A percentile compares a stretch with the other conserved stretches of the same genome.
Evolutionary conservation across 2,113 vertebrate species (phyloP).

Genomic region (Nycticorax nycticorax): DNA sequence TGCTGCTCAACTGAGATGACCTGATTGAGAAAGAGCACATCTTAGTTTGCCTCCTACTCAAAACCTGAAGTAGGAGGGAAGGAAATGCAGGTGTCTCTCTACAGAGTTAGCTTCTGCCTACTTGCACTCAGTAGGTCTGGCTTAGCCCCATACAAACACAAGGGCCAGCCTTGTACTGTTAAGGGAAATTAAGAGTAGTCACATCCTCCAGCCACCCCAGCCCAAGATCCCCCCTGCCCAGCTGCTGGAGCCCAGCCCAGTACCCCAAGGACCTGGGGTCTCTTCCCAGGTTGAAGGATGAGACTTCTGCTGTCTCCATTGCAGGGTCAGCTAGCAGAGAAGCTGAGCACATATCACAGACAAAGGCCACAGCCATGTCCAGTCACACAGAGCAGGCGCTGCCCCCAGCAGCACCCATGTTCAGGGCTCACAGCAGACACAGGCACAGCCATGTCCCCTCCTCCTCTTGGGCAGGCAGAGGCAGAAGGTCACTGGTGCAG

Average conservation of each 20-base stretch:
- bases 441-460: neutral
- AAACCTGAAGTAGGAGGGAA: neutral
- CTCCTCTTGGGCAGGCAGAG: too few species aligned
- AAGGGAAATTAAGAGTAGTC: neutral
- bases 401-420: rapidly evolving
- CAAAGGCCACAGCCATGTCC: rapidly evolving
- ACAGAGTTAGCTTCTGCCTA: neutral
- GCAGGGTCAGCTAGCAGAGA: neutral
- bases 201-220: neutral
- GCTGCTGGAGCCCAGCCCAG: neutral
- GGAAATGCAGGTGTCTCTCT: neutral
- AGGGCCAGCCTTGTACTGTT: neutral
- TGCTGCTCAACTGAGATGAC: neutral
- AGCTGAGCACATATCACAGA: neutral
- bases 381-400: rapidly evolving
- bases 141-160: neutral
- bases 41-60: neutral
- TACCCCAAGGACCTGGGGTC: neutral
- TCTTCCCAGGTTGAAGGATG: neutral
- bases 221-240: neutral
- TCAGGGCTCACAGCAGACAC: neutral
- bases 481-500: too few species aligned
- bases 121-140: neutral
- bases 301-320: neutral
- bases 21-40: neutral